A percentile compares a stretch with the other conserved stretches of the same genome.
These are phyloP conservation scores for Eupristina koningsbergeri DNA, from an alignment of 1,140 invertebrate genomes.

Conservation along the genomic window DNA sequence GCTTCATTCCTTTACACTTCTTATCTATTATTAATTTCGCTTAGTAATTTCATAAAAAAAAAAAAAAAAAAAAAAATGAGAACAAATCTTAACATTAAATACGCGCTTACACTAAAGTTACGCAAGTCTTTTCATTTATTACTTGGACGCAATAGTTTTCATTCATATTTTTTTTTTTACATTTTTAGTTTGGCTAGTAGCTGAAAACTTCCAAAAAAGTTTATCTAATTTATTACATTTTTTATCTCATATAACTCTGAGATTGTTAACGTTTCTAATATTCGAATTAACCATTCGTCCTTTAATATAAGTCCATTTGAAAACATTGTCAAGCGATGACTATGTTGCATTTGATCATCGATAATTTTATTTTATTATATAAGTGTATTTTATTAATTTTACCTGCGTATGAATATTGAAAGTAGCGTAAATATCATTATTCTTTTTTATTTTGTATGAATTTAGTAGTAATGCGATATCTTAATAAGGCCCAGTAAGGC, in stretches of 20 bases:
- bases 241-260: constrained; percentile 14
- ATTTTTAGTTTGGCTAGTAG: constrained; percentile 58
- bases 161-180: constrained; percentile 53
- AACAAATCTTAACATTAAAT: constrained; percentile 55
- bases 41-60: constrained; percentile 14
- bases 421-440: constrained; percentile 67
- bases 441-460: constrained; percentile 65
- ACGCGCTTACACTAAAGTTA: constrained; percentile 58
- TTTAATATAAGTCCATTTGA: constrained; percentile 32
- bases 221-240: constrained; percentile 48
- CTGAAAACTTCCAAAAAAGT: constrained; percentile 60
- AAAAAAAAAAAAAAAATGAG: constrained; percentile 49
- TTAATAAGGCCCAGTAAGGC: constrained; percentile 75
- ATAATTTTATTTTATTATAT: constrained; percentile 52
- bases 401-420: constrained; percentile 63
- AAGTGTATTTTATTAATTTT: constrained; percentile 54
- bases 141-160: constrained; percentile 67
- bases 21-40: background rate
- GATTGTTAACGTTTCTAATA: background rate
- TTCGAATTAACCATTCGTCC: constrained; percentile 15
- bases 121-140: constrained; percentile 61
- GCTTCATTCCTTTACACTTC: constrained; percentile 12
- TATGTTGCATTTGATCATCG: constrained; percentile 56
- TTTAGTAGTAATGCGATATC: constrained; percentile 71
- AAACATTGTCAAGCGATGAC: constrained; percentile 42